These are phyloP conservation scores for Hirudinaria manillensis DNA, from an alignment of 2,888 invertebrate genomes.

Conservation along the genomic window DNA sequence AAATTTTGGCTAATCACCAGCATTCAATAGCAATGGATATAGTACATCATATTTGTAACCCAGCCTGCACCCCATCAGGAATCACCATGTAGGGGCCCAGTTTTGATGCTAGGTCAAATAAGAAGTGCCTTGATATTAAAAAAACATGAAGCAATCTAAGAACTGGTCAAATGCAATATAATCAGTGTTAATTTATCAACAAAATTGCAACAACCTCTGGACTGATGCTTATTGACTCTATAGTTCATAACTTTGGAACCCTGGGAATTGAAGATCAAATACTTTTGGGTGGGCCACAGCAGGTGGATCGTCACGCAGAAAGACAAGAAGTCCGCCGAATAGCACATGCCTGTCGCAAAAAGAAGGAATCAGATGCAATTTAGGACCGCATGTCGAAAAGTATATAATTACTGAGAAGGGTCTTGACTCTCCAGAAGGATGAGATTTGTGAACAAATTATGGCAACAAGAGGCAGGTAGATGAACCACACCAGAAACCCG, in stretches of 20 bases:
- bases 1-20: no score
- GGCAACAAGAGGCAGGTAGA: conserved; percentile 88
- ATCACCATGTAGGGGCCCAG: no score
- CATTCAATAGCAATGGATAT: no score
- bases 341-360: conserved; percentile 71
- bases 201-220: background rate
- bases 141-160: no score
- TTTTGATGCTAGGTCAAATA: no score
- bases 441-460: conserved; percentile 86
- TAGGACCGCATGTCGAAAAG: background rate
- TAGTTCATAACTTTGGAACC: background rate
- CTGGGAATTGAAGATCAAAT: conserved; percentile 74
- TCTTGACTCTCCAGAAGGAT: conserved; percentile 88
- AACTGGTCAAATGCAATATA: no score
- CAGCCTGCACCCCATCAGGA: no score
- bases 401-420: conserved; percentile 67
- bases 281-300: conserved; percentile 87
- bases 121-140: no score
- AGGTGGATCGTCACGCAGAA: conserved; percentile 90
- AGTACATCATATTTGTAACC: no score
- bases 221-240: background rate
- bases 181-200: no score
- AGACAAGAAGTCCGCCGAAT: conserved; percentile 88
- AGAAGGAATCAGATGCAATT: conserved; percentile 41
- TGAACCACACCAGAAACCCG: conserved; percentile 94